These are phyloP conservation scores for Ibycter americanus DNA, from an alignment of 2,797 vertebrate genomes.

Conservation along the genomic window DNA sequence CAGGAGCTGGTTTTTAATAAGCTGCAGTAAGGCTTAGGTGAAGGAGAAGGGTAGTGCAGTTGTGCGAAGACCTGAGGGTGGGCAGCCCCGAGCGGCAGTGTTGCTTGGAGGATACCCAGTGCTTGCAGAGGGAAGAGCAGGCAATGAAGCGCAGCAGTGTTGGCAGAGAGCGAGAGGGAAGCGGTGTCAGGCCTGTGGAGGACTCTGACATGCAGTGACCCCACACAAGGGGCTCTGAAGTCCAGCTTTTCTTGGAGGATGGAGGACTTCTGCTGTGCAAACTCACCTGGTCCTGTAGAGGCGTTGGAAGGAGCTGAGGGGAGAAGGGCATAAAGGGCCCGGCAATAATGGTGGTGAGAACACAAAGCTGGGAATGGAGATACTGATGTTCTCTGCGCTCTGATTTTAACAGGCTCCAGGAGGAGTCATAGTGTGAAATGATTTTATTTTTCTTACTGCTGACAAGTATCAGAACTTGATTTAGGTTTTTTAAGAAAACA, in stretches of 20 bases:
- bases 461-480: not conserved
- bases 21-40: not conserved
- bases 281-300: not conserved
- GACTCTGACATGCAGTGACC: not conserved
- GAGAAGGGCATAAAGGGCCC: not conserved
- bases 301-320: not conserved
- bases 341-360: not conserved
- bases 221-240: not conserved
- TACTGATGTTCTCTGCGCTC: not conserved
- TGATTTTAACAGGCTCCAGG: not conserved
- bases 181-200: not conserved
- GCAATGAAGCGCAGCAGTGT: not conserved
- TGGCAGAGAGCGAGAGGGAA: not conserved
- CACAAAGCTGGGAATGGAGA: rapidly evolving
- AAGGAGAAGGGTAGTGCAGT: not conserved
- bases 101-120: not conserved
- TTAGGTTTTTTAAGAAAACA: not conserved
- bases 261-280: not conserved
- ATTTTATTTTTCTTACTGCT: not conserved
- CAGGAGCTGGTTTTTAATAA: not conserved
- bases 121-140: not conserved
- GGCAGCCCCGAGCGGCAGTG: not conserved
- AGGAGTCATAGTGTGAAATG: not conserved
- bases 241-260: not conserved
- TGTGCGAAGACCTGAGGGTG: not conserved